Conservation (phyloP, 2,797 vertebrate genomes). For the Percopsis omiscomaycus region DNA sequence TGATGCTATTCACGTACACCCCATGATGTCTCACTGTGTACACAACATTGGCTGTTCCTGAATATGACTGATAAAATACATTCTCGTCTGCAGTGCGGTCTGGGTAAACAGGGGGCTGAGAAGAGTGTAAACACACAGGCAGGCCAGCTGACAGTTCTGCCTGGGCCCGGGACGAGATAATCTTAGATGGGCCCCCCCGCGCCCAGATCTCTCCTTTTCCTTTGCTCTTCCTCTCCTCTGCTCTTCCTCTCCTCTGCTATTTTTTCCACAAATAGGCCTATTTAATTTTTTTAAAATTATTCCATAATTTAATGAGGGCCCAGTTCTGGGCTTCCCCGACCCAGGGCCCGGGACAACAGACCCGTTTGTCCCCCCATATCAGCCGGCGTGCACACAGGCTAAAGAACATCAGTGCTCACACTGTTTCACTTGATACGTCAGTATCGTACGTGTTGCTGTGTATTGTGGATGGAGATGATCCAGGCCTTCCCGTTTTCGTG, state of each 20-base stretch:
- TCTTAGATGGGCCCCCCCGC: no score
- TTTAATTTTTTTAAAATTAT: no score
- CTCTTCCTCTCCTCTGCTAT: no score
- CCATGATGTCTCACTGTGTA: neutral
- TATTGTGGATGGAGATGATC: constrained; percentile 21
- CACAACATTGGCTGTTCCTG: neutral
- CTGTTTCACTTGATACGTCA: constrained; percentile 32
- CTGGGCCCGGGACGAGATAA: no score
- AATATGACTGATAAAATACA: neutral
- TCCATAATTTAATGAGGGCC: no score
- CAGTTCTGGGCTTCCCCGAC: no score
- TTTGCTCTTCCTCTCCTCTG: no score
- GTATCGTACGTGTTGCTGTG: constrained; percentile 27
- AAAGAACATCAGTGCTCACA: neutral
- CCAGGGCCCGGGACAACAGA: no score
- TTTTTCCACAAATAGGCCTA: no score
- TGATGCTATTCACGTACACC: neutral
- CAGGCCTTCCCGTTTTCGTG: constrained; percentile 16
- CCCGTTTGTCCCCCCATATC: no score
- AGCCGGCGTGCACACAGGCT: neutral
- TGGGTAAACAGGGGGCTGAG: constrained; percentile 29
- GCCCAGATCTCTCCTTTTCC: no score
- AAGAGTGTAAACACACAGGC: constrained; percentile 19
- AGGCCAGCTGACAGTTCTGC: no score
- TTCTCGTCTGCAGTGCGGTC: constrained; percentile 2